Conservation (phyloP, 2,113 vertebrate species). For the Brachypodius melanocephalos region DNA sequence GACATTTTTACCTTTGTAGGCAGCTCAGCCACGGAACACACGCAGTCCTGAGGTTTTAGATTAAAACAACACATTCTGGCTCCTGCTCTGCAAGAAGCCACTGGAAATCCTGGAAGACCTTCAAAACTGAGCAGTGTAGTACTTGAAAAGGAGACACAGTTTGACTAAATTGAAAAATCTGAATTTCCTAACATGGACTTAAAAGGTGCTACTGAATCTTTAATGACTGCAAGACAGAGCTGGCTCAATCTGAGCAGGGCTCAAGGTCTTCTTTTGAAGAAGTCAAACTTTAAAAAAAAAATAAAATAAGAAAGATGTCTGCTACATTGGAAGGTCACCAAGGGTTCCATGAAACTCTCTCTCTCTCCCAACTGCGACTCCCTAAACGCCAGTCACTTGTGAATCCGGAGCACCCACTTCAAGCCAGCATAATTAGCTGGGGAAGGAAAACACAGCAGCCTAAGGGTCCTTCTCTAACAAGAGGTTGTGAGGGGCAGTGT, state of each 20-base stretch:
- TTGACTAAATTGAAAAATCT: slow-evolving; percentile 46
- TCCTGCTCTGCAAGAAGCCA: slow-evolving; percentile 5
- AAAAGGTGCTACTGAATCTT: slow-evolving; percentile 60
- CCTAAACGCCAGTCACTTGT: slow-evolving; percentile 34
- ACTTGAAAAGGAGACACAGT: slow-evolving; percentile 33
- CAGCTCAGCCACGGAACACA: not conserved
- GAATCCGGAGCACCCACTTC: slow-evolving; percentile 13
- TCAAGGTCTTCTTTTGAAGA: slow-evolving; percentile 65
- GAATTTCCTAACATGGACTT: slow-evolving; percentile 62
- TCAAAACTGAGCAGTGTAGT: not conserved
- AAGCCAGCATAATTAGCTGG: not conserved
- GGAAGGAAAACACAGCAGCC: not conserved
- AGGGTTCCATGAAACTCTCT: not conserved
- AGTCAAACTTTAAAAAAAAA: slow-evolving; percentile 6
- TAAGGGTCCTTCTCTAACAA: not conserved
- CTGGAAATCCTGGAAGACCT: slow-evolving; percentile 56
- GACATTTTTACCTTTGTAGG: not conserved
- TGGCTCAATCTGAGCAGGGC: slow-evolving; percentile 15
- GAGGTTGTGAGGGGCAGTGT: not conserved
- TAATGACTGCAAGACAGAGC: slow-evolving; percentile 20
- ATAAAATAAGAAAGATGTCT: slow-evolving; percentile 13
- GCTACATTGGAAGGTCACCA: slow-evolving; percentile 68
- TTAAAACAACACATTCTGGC: not conserved
- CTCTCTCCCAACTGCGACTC: slow-evolving; percentile 46
- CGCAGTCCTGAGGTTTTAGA: not conserved